phyloP scores from a whole-genome alignment of 2,797 vertebrate genomes.

The Perodicticus potto region DNA sequence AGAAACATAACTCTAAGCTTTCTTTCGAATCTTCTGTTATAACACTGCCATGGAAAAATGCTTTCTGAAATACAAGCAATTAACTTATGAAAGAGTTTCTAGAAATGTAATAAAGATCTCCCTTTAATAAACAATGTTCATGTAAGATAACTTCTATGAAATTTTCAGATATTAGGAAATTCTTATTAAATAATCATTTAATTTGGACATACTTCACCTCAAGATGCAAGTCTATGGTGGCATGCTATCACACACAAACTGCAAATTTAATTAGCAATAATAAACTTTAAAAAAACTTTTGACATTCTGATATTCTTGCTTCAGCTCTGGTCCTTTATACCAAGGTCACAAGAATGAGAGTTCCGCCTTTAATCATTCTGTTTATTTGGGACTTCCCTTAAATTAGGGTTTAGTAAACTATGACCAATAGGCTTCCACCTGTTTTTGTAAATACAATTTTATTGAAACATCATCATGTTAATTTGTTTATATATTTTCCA shows the following conservation, averaged over 20 bases:
- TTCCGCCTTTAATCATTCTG: background rate
- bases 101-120: background rate
- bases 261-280: background rate
- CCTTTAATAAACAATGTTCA: background rate
- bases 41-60: background rate
- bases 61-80: background rate
- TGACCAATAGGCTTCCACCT: background rate
- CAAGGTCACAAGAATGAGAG: background rate
- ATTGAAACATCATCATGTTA: background rate
- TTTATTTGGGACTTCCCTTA: background rate
- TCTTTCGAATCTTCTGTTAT: background rate
- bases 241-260: background rate
- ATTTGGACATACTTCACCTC: background rate
- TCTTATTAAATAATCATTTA: background rate
- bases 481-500: background rate
- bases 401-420: background rate
- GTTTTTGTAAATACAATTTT: constrained; percentile 3
- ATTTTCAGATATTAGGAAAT: background rate
- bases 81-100: background rate
- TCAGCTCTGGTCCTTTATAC: background rate
- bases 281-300: background rate
- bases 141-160: background rate
- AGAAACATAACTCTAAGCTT: background rate
- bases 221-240: background rate
- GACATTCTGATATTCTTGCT: background rate